Conservation (phyloP, 2,797 vertebrate genomes). For the Acropternis orthonyx region DNA sequence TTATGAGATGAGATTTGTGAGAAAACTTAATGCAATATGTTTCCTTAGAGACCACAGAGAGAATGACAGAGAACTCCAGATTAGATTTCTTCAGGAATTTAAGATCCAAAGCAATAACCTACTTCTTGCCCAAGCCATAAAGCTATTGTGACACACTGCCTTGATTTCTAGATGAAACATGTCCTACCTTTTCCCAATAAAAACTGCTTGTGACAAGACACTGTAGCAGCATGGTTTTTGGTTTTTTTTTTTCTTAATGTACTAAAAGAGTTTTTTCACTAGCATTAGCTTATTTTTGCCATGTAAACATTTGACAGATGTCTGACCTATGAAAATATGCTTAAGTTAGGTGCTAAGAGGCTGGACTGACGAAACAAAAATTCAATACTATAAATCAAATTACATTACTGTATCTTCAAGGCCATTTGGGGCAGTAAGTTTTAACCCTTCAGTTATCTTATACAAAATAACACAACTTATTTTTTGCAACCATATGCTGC, state of each 20-base stretch:
- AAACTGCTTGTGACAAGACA: neutral
- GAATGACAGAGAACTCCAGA: neutral
- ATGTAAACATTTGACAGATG: neutral
- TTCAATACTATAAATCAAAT: neutral
- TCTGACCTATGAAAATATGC: neutral
- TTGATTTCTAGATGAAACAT: neutral
- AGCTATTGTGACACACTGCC: slow-evolving; percentile 3
- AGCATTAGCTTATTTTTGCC: neutral
- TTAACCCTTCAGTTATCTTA: neutral
- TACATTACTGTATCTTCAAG: neutral
- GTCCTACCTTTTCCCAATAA: neutral
- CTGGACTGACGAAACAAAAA: neutral
- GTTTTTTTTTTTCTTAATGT: neutral
- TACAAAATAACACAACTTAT: neutral
- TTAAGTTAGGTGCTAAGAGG: neutral
- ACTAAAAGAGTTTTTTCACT: neutral
- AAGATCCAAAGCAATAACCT: slow-evolving; percentile 11
- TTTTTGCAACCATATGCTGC: neutral
- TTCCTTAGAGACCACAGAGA: neutral
- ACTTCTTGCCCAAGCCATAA: neutral
- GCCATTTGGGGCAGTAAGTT: neutral
- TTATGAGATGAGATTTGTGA: neutral
- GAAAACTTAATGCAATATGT: neutral
- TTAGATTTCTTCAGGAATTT: neutral
- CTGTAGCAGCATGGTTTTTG: neutral